phyloP scores from a whole-genome alignment of 2,888 invertebrate species.

The Gymnosoma rotundatum region DNA sequence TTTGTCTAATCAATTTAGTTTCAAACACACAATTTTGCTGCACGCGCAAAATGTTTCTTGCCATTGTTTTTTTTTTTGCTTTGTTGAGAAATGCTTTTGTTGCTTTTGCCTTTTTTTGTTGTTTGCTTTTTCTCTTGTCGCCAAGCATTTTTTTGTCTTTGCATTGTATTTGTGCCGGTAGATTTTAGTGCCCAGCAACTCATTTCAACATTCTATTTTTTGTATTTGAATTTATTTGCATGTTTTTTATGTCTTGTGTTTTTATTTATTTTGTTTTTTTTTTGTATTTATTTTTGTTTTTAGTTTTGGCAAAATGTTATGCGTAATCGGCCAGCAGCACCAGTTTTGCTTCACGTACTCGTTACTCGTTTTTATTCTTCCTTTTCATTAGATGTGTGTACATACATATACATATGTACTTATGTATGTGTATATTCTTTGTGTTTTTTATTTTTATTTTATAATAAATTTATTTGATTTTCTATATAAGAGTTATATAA shows the following conservation, averaged over 20 bases:
- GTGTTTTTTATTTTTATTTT: slow-evolving; percentile 13
- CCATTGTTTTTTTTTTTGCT: not conserved
- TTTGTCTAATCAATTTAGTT: slow-evolving; percentile 56
- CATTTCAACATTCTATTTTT: slow-evolving; percentile 5
- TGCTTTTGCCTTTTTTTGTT: slow-evolving; percentile 4
- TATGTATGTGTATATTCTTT: not conserved
- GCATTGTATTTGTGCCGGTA: slow-evolving; percentile 32
- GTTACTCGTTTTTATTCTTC: slow-evolving; percentile 36
- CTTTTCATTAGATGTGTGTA: slow-evolving; percentile 29
- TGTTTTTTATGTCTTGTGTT: not conserved
- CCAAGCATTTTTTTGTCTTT: slow-evolving; percentile 41
- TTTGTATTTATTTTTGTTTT: slow-evolving; percentile 20
- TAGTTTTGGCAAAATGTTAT: slow-evolving; percentile 52
- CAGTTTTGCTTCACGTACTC: slow-evolving; percentile 66
- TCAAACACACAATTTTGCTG: slow-evolving; percentile 42
- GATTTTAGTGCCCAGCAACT: not conserved
- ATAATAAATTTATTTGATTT: slow-evolving; percentile 19
- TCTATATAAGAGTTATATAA: slow-evolving; percentile 24
- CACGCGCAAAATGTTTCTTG: slow-evolving; percentile 40
- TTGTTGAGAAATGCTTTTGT: slow-evolving; percentile 20
- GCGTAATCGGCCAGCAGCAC: slow-evolving; percentile 60
- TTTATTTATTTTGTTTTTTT: slow-evolving; percentile 4
- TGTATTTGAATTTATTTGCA: slow-evolving; percentile 4
- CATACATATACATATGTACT: too few relatives aligned
- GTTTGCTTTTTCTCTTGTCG: slow-evolving; percentile 43